Conservation (phyloP, 2,113 vertebrate genomes). For the Varanus salvator region DNA sequence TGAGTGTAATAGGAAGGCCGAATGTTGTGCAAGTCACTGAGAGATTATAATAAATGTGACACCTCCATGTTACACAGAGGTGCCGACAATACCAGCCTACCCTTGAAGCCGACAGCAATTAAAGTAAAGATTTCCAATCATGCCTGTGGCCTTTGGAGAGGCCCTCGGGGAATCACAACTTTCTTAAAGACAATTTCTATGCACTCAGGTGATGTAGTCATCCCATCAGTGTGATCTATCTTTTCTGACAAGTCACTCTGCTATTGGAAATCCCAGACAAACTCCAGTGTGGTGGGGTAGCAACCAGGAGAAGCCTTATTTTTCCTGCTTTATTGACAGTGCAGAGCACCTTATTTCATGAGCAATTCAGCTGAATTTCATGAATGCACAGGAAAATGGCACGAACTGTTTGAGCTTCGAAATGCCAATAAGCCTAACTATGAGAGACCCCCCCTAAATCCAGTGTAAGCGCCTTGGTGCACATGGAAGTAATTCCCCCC, state of each 20-base stretch:
- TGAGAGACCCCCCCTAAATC: background rate
- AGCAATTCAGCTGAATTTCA: constrained; percentile 6
- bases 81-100: background rate
- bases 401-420: background rate
- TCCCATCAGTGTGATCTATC: background rate
- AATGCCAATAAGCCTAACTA: background rate
- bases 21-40: background rate
- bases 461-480: no score
- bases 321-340: background rate
- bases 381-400: background rate
- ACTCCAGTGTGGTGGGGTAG: background rate
- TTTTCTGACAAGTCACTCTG: background rate
- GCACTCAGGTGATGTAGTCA: background rate
- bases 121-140: constrained; percentile 22
- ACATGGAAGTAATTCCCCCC: no score
- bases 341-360: background rate
- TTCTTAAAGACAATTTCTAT: constrained; percentile 2
- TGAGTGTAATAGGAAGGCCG: background rate
- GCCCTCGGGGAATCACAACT: constrained; percentile 11
- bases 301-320: background rate
- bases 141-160: constrained; percentile 3
- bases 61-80: background rate
- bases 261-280: constrained; percentile 8
- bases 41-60: constrained; percentile 18
- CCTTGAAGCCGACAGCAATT: constrained; percentile 1